phyloP scores from a whole-genome alignment of 2,888 invertebrate genomes.

The Diachrysia chrysitis region DNA sequence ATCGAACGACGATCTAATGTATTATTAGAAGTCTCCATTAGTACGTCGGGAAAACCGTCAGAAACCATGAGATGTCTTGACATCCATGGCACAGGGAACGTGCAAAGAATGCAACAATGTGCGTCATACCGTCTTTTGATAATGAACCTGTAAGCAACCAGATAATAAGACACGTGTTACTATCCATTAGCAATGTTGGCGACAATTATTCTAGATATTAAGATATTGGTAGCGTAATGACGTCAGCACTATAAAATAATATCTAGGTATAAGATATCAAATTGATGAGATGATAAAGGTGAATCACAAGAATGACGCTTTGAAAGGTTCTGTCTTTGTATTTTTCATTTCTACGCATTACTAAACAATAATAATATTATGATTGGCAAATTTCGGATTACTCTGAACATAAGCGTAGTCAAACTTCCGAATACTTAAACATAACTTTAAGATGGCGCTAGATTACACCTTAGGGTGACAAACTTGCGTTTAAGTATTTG shows the following conservation, averaged over 20 bases:
- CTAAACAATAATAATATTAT: too few species aligned
- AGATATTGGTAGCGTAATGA: not conserved
- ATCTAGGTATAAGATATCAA: not conserved
- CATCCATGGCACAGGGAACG: constrained; percentile 49
- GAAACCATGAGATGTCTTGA: constrained; percentile 15
- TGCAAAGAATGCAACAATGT: constrained; percentile 40
- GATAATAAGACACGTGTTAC: constrained; percentile 26
- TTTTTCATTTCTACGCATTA: too few species aligned
- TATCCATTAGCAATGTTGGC: constrained; percentile 28
- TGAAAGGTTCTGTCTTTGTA: not conserved
- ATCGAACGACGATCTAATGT: too few species aligned
- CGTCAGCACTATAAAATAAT: not conserved
- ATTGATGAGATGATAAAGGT: not conserved
- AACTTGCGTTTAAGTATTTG: too few species aligned
- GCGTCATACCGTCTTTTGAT: constrained; percentile 37
- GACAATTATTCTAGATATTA: constrained; percentile 21
- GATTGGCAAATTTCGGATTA: too few species aligned
- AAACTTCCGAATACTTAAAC: too few species aligned
- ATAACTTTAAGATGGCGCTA: too few species aligned
- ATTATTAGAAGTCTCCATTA: constrained; percentile 22
- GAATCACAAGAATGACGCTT: not conserved
- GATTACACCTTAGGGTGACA: too few species aligned
- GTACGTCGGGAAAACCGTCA: constrained; percentile 9
- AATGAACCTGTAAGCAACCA: constrained; percentile 34
- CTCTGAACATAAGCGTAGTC: too few species aligned